Conservation (phyloP, 2,888 invertebrate genomes). For the Tetranychus piercei region DNA sequence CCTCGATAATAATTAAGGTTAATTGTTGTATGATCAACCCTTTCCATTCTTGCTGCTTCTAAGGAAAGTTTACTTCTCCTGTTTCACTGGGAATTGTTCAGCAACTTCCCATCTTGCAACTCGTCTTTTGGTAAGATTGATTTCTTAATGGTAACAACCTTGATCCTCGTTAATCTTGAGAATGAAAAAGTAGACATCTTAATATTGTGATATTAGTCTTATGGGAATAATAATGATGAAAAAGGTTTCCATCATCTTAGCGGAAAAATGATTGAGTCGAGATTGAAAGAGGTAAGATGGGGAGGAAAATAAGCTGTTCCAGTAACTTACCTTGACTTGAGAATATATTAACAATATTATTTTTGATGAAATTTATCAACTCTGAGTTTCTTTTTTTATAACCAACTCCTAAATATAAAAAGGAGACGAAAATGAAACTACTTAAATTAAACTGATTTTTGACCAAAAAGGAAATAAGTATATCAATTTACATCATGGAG, state of each 20-base stretch:
- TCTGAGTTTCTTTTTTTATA: too few relatives aligned
- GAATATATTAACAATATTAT: too few relatives aligned
- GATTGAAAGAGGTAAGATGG: background rate
- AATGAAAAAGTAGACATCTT: too few relatives aligned
- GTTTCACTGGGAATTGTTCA: background rate
- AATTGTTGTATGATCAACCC: background rate
- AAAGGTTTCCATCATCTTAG: background rate
- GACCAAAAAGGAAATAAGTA: background rate
- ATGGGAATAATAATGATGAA: background rate
- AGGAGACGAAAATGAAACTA: background rate
- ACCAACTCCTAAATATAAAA: background rate
- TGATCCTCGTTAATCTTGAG: background rate
- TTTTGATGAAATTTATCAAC: too few relatives aligned
- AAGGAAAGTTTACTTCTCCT: too few relatives aligned
- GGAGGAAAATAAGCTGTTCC: background rate
- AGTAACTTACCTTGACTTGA: too few relatives aligned
- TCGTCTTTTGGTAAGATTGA: background rate
- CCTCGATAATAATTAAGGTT: background rate
- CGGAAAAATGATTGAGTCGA: background rate
- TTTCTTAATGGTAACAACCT: background rate
- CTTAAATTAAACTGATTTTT: background rate
- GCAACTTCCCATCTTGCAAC: background rate
- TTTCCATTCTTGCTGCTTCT: too few relatives aligned
- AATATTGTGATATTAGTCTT: background rate
- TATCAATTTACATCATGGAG: background rate